Conservation (phyloP, 1,140 invertebrate species). For the Pseudomyrmex cubaensis region DNA sequence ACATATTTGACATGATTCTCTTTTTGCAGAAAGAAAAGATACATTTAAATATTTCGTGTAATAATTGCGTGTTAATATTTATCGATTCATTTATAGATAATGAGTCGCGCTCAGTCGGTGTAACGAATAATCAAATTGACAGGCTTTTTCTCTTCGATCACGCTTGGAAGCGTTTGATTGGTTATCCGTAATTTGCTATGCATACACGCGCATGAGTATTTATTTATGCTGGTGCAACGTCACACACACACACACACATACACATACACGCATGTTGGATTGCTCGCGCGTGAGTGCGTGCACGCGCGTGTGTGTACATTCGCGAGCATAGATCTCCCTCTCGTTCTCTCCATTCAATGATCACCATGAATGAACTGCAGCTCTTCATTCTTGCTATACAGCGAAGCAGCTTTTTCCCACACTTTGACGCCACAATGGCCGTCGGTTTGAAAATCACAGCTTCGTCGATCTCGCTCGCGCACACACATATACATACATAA, state of each 20-base stretch:
- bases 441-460: conserved; percentile 53
- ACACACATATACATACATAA: not conserved
- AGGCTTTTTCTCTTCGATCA: not conserved
- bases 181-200: not conserved
- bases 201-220: not conserved
- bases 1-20: too few relatives aligned
- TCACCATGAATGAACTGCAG: conserved; percentile 80
- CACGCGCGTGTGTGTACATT: conserved; percentile 21
- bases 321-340: conserved; percentile 55
- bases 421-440: conserved; percentile 59
- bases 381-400: conserved; percentile 72
- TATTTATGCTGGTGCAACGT: conserved; percentile 13
- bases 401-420: conserved; percentile 73
- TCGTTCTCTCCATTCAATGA: conserved; percentile 74
- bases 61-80: not conserved
- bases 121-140: not conserved
- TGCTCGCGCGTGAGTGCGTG: not conserved
- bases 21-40: not conserved
- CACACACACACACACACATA: not conserved
- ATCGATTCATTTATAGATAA: not conserved
- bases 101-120: not conserved
- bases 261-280: not conserved
- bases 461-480: conserved; percentile 3
- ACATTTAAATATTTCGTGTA: not conserved
- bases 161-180: not conserved